Evolutionary conservation across 2,113 vertebrate genomes (phyloP).

Genomic region (Triplophysa dalaica): DNA sequence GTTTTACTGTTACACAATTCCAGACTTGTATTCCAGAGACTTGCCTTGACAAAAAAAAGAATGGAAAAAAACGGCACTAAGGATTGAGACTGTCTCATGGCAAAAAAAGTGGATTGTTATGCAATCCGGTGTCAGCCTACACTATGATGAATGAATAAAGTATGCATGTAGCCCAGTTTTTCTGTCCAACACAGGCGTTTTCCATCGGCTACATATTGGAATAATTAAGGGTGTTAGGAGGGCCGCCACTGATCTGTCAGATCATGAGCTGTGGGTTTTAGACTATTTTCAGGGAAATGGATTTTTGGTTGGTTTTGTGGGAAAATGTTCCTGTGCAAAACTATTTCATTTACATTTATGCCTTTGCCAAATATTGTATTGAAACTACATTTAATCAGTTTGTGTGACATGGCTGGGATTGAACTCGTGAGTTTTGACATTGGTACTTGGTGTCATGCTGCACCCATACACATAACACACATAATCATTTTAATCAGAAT

Average conservation of each 20-base stretch:
- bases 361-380: no score
- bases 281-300: constrained; percentile 1
- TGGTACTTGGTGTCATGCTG: no score
- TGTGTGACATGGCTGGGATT: no score
- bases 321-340: background rate
- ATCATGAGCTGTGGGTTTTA: constrained; percentile 29
- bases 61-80: constrained; percentile 2
- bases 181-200: constrained; percentile 41
- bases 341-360: background rate
- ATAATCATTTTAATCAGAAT: no score
- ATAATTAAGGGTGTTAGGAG: constrained; percentile 44
- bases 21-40: constrained; percentile 42
- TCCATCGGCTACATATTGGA: constrained; percentile 51
- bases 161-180: constrained; percentile 38
- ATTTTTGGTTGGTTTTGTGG: constrained; percentile 20
- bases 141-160: constrained; percentile 46
- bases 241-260: constrained; percentile 42
- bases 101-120: constrained; percentile 36
- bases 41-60: constrained; percentile 16
- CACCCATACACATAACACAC: no score
- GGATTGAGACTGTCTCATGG: constrained; percentile 34
- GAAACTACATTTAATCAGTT: no score
- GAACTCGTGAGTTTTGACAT: no score
- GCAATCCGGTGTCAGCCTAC: constrained; percentile 46
- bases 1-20: constrained; percentile 45